phyloP scores from a whole-genome alignment of 2,888 invertebrate species.

The Himalopsyche anomala region DNA sequence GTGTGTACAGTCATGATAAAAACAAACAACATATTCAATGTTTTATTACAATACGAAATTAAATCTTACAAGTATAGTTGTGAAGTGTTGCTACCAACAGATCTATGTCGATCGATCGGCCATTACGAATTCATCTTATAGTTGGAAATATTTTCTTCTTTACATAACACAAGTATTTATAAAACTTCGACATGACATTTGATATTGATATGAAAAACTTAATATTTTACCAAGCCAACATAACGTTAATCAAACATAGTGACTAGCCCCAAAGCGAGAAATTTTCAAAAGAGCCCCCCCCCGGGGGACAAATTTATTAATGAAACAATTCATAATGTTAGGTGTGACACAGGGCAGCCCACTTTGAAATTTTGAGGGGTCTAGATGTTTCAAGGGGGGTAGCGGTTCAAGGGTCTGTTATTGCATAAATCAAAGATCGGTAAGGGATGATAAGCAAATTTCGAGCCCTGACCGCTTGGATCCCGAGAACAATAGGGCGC shows the following conservation, averaged over 20 bases:
- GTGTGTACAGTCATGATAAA: too few species aligned
- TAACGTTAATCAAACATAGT: not conserved
- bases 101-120: too few species aligned
- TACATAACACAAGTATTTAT: too few species aligned
- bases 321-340: constrained; percentile 62
- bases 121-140: too few species aligned
- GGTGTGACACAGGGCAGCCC: constrained; percentile 1
- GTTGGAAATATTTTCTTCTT: too few species aligned
- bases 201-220: not conserved
- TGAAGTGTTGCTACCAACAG: too few species aligned
- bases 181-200: too few species aligned
- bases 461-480: constrained; percentile 47
- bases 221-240: not conserved
- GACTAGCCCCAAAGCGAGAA: constrained; percentile 4
- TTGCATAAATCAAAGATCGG: constrained; percentile 64
- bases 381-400: constrained; percentile 48
- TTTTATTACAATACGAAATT: too few species aligned
- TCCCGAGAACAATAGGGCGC: not conserved
- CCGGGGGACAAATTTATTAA: constrained; percentile 61
- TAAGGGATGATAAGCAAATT: constrained; percentile 61
- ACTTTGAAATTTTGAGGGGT: constrained; percentile 49
- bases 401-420: constrained; percentile 35
- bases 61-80: too few species aligned
- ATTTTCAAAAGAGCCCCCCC: constrained; percentile 35
- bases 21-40: too few species aligned